These are phyloP conservation scores for Cladopsammia gracilis DNA, from an alignment of 64 coral and sea anemone genomes.

Conservation along the genomic window DNA sequence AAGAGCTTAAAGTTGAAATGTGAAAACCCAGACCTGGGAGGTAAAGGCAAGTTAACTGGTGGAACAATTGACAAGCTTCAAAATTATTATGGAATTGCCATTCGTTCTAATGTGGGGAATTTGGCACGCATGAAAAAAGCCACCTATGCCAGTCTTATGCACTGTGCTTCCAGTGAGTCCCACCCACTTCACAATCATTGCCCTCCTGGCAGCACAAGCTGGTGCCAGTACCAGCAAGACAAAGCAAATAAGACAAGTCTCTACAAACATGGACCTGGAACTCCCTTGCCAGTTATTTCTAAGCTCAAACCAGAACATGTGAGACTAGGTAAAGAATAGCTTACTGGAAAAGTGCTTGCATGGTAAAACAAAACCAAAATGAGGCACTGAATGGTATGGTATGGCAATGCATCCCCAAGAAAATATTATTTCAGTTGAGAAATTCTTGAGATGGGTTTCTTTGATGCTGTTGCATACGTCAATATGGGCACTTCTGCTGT, in stretches of 20 bases:
- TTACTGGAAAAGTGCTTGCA: slow-evolving; percentile 30
- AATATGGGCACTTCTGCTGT: slow-evolving; percentile 19
- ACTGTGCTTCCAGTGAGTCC: slow-evolving; percentile 11
- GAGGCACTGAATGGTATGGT: slow-evolving; percentile 24
- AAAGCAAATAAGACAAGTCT: slow-evolving; percentile 26
- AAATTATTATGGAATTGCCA: no score
- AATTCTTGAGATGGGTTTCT: slow-evolving; percentile 6
- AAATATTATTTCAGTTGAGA: not conserved
- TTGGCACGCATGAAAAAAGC: slow-evolving; percentile 25
- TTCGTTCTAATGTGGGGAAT: no score
- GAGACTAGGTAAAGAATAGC: slow-evolving; percentile 23
- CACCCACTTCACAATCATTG: not conserved
- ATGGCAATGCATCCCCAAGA: slow-evolving; percentile 12
- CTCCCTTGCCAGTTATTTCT: slow-evolving; percentile 16
- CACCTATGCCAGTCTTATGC: slow-evolving; percentile 49
- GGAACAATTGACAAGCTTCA: no score
- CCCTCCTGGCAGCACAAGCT: slow-evolving; percentile 32
- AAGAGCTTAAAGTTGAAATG: no score
- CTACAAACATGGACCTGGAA: slow-evolving; percentile 53
- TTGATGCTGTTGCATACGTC: slow-evolving; percentile 49
- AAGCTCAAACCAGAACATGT: slow-evolving; percentile 31
- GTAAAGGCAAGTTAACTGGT: no score
- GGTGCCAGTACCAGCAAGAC: slow-evolving; percentile 50
- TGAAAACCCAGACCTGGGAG: no score
- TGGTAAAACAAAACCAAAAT: slow-evolving; percentile 42